These are phyloP conservation scores for Drosophila sulfurigaster DNA, from an alignment of 1,140 invertebrate genomes.

Conservation along the genomic window DNA sequence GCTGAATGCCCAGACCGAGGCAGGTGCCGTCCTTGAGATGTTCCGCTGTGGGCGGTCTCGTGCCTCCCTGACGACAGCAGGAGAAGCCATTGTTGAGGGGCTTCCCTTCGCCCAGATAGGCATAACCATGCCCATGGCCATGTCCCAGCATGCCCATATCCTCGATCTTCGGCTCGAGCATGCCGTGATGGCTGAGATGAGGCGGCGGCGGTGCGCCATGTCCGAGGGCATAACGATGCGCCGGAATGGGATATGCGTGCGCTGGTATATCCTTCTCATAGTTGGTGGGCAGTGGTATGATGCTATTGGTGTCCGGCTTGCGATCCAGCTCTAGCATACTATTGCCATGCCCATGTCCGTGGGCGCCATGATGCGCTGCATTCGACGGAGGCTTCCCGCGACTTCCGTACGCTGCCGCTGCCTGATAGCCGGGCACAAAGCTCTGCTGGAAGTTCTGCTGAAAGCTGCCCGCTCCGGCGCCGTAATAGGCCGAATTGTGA, in stretches of 20 bases:
- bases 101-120: constrained; percentile 89
- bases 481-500: constrained; percentile 76
- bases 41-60: constrained; percentile 89
- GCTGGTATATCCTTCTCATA: constrained; percentile 84
- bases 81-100: constrained; percentile 86
- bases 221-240: constrained; percentile 76
- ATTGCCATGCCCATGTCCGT: constrained; percentile 55
- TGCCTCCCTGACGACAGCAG: constrained; percentile 90
- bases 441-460: constrained; percentile 84
- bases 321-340: constrained; percentile 78
- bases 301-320: constrained; percentile 79
- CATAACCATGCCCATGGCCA: constrained; percentile 82
- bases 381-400: constrained; percentile 51
- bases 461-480: constrained; percentile 67
- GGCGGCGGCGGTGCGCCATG: constrained; percentile 62
- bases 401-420: constrained; percentile 63
- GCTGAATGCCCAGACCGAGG: constrained; percentile 89
- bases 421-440: constrained; percentile 80
- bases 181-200: constrained; percentile 66
- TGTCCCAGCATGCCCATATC: constrained; percentile 73
- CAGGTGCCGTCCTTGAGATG: constrained; percentile 90
- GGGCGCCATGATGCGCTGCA: constrained; percentile 50
- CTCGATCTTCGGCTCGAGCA: constrained; percentile 79
- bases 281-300: constrained; percentile 83
- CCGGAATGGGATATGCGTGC: constrained; percentile 83